A percentile compares a stretch with the other conserved stretches of the same genome.
Evolutionary conservation across 2,888 invertebrate genomes (phyloP).

Genomic region (Catocala sponsa): DNA sequence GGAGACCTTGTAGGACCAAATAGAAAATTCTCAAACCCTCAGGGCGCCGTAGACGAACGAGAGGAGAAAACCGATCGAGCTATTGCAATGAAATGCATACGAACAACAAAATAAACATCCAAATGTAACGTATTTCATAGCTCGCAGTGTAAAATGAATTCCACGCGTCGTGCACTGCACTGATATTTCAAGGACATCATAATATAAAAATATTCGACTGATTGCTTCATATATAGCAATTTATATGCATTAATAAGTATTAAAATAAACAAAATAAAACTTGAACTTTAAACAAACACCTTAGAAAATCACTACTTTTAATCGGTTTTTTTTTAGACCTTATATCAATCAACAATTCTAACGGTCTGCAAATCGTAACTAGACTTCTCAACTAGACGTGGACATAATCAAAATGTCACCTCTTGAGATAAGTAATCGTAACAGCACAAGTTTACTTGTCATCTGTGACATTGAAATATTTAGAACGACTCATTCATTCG

Average conservation of each 20-base stretch:
- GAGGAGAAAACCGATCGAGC: conserved; percentile 27
- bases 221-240: conserved; percentile 3
- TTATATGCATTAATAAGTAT: background rate
- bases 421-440: conserved; percentile 27
- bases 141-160: conserved; percentile 15
- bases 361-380: conserved; percentile 23
- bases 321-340: conserved; percentile 5
- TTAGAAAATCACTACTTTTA: conserved; percentile 9
- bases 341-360: conserved; percentile 15
- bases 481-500: conserved; percentile 38
- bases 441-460: conserved; percentile 28
- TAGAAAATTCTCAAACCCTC: conserved; percentile 51
- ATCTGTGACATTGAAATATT: conserved; percentile 43
- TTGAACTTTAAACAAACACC: conserved; percentile 1
- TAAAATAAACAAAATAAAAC: conserved; percentile 2
- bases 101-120: conserved; percentile 37
- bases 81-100: conserved; percentile 51
- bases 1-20: conserved; percentile 42
- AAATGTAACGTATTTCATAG: conserved; percentile 36
- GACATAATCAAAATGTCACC: conserved; percentile 18
- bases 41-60: conserved; percentile 37
- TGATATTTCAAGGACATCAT: conserved; percentile 1
- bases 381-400: conserved; percentile 14
- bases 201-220: conserved; percentile 1
- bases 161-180: background rate